Base-by-base conservation (phyloP, 2,113 vertebrate genomes). In the Cinclus cinclus region DNA sequence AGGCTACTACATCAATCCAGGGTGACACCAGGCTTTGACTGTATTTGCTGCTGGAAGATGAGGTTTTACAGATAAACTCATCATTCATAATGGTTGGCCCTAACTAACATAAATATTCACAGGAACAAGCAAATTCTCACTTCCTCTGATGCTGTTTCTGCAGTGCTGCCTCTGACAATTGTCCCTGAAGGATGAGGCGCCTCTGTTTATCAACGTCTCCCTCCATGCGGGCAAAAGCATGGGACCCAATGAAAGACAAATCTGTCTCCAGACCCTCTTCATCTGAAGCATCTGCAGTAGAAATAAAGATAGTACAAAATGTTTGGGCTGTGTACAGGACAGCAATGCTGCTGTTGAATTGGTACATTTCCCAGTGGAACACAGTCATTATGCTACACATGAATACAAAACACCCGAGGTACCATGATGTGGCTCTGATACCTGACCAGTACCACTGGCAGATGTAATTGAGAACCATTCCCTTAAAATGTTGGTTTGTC, bases 71-170 rank as follows among this genome's bases (percentile, higher is more conserved):
- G 56, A 28, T 31, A 82, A 82, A 53, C 20, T 7, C 20, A 60
- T 64, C 13, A 4, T 8, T 47, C 24, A 3, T 11, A 46, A 56
- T 10, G 31, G 41, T 4, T 64, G 41, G 16, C 59, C 41, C 79
- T 86, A 85, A 68, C 58, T 80, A 67, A 70, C 11, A 28, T 42
- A 63, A 56, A 71, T 44, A 83, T 90, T 88, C 59, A 95, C 8
- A 41, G 2, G 11, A 47, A 64, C 47, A 87, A 78, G 37, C 59
- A 31, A 81, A 81, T 75, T 86, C 98, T 98, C 98, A 99, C 99
- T 99, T 99, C 93, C 99, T 99, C 97, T 99, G 99, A 96, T 99
- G 99, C 86, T 99, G 99, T 94, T 99, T 99, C 91, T 99, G 98
- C 87, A 99, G 96, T 16, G 99, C 98, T 39, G 98, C 99, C 87